Conservation (phyloP, 2,113 vertebrate species). For the Dermatemys mawii region DNA sequence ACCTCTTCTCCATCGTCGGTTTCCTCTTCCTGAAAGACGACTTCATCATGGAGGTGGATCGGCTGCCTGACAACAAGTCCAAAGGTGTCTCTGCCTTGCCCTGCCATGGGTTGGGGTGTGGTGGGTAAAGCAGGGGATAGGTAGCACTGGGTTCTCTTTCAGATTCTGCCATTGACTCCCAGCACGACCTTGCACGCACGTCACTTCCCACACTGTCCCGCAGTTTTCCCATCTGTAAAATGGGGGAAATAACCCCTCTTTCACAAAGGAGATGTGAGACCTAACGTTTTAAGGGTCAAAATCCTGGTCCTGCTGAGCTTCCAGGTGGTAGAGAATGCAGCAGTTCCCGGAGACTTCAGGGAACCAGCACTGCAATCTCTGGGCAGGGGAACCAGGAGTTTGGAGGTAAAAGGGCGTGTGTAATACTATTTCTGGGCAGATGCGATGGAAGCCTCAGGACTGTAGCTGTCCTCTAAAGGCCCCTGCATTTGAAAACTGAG, state of each 20-base stretch:
- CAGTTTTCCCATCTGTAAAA: background rate
- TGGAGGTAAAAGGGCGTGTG: background rate
- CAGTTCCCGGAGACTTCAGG: background rate
- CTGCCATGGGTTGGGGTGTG: rapidly evolving
- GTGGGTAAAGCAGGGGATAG: background rate
- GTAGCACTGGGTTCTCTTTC: rapidly evolving
- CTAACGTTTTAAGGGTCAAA: background rate
- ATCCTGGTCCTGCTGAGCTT: background rate
- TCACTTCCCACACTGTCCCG: background rate
- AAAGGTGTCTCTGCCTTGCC: constrained; percentile 62
- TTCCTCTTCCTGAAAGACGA: constrained; percentile 97
- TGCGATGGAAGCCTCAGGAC: background rate
- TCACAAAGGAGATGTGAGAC: background rate
- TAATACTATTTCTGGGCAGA: background rate
- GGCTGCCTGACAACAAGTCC: constrained; percentile 77
- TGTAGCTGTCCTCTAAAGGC: background rate
- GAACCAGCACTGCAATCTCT: background rate
- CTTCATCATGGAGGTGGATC: constrained; percentile 97
- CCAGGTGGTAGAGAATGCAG: background rate
- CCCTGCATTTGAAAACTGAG: background rate
- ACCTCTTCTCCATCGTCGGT: constrained; percentile 99
- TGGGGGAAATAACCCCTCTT: background rate
- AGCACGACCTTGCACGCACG: background rate
- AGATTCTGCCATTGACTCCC: background rate
- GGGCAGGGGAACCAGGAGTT: background rate